phyloP scores from a whole-genome alignment of 2,797 vertebrate species.

The Emydoidea blandingii region DNA sequence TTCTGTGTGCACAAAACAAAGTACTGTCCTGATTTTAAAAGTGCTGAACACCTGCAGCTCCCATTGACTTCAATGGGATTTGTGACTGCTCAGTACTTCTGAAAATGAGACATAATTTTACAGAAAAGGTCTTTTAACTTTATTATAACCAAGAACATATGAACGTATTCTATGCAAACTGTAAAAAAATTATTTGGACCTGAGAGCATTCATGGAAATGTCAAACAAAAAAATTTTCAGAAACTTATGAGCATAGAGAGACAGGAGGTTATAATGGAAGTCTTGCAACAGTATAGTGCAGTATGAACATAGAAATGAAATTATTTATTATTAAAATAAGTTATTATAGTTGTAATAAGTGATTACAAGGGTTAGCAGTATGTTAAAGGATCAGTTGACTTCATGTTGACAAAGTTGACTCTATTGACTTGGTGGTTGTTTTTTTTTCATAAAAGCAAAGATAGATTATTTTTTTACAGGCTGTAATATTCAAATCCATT shows the following conservation, averaged over 20 bases:
- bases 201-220: neutral
- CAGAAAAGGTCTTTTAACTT: neutral
- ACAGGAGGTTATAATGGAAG: neutral
- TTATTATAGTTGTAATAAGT: constrained; percentile 7
- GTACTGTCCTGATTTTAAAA: constrained; percentile 2
- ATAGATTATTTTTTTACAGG: constrained; percentile 21
- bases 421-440: neutral
- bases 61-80: constrained; percentile 15
- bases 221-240: neutral
- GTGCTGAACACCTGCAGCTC: constrained; percentile 19
- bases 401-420: neutral
- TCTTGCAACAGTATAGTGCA: neutral
- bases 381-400: constrained; percentile 28
- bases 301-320: constrained; percentile 3
- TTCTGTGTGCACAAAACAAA: constrained; percentile 13
- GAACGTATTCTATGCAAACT: neutral
- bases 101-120: constrained; percentile 3
- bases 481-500: constrained; percentile 40
- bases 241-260: neutral
- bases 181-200: accelerated
- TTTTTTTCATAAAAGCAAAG: constrained; percentile 52
- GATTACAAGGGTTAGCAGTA: constrained; percentile 11
- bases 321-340: neutral
- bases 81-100: constrained; percentile 21
- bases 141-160: neutral